Evolutionary conservation across 2,113 vertebrate species (phyloP), one percentile per base, ranked within the genome.

Genomic region (Symphodus melops): DNA sequence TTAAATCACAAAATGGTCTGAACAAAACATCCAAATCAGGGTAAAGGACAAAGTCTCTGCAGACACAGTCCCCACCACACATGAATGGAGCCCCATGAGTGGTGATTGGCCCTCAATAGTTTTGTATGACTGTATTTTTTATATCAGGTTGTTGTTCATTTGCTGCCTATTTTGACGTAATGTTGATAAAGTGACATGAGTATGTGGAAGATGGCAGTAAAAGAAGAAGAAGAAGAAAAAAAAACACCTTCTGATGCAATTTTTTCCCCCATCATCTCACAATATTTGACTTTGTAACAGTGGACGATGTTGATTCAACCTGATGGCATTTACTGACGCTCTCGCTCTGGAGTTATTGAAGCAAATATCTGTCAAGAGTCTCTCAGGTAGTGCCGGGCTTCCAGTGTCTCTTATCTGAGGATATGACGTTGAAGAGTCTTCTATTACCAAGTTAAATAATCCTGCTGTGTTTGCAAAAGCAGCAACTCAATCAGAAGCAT

Each of bases 391-490:
- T 10, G 23, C 8, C 14, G 54, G 12, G 19, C 33, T 48, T 17
- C 36, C 11, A 2, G 9, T 64, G 46, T 53, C 21, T 6, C n/a
- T 36, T 3, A 51, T 59, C 58, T 39, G 8, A 36, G 66, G 67
- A 65, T 44, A 36, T 20, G 3, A 33, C 28, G 12, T 49, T 19
- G 9, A 21, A 73, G 39, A 41, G 64, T 20, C 46, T 25, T 28
- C 54, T n/a, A 51, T 55, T 67, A 23, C 52, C 28, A 52, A 8
- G 7, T 69, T 51, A 53, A 12, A 73, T 60, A 25, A 60, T 52
- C 55, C 36, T 53, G 10, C 9, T 3, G 46, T 20, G 39, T n/a
- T 57, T 25, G 41, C 41, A 33, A 19, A 17, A 37, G 53, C 25
- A 12, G 7, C 25, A 25, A 62, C 54, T 55, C 17, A 49, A 64